phyloP scores from a whole-genome alignment of 1,140 invertebrate genomes.

The Sinella curviseta region DNA sequence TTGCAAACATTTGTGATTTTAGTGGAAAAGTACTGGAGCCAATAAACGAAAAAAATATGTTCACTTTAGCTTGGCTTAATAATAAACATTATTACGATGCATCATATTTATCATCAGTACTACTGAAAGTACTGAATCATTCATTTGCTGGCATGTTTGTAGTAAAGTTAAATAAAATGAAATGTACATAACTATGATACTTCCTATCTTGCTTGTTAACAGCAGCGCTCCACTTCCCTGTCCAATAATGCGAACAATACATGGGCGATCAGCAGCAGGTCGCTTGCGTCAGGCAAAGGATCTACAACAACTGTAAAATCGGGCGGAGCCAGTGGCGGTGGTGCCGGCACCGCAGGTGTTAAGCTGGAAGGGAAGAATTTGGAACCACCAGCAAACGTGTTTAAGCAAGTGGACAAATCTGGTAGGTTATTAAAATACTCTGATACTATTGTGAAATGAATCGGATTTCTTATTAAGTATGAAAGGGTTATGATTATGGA shows the following conservation, averaged over 20 bases:
- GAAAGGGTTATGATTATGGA: too few species aligned
- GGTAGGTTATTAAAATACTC: constrained; percentile 1
- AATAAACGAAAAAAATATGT: background rate
- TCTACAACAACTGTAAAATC: background rate
- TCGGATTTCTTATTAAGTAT: background rate
- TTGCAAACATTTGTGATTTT: background rate
- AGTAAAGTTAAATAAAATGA: too few species aligned
- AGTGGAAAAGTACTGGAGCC: background rate
- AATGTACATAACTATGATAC: background rate
- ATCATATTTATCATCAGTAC: background rate
- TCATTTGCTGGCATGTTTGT: background rate
- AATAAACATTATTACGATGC: too few species aligned
- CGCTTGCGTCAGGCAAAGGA: background rate
- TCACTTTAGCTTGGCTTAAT: too few species aligned
- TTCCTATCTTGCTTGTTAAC: background rate
- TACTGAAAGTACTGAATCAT: background rate
- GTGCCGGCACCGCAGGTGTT: background rate
- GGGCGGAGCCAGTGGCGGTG: background rate
- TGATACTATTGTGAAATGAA: background rate
- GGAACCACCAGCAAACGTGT: constrained; percentile 38
- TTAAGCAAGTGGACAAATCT: constrained; percentile 31
- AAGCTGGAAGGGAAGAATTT: constrained; percentile 13
- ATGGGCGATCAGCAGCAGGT: background rate
- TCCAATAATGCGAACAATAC: background rate
- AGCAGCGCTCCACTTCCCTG: background rate